Conservation (phyloP, 2,888 invertebrate genomes). For the Pristionchus entomophagus region DNA sequence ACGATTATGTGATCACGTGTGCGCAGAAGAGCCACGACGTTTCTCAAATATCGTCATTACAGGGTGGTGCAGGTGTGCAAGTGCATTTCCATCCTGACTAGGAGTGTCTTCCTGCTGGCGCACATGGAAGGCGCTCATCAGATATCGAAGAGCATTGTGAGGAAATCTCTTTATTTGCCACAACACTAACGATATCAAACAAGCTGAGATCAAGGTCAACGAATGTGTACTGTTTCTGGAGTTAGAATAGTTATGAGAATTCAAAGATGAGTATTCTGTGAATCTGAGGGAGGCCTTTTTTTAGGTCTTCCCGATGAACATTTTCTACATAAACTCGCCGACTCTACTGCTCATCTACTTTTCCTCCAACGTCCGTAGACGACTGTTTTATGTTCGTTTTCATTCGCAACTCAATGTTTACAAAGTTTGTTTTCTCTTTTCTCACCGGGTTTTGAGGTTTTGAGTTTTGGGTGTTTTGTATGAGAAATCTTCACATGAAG, state of each 20-base stretch:
- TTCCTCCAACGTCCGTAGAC: not conserved
- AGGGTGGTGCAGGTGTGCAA: not conserved
- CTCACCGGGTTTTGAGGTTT: no score
- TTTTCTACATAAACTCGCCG: conserved; percentile 2
- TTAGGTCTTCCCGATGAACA: conserved; percentile 13
- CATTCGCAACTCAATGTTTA: not conserved
- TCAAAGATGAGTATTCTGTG: not conserved
- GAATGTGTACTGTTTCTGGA: no score
- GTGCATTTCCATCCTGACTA: not conserved
- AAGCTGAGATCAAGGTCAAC: no score
- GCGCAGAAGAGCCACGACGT: no score
- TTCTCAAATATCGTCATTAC: no score
- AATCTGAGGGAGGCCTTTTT: no score
- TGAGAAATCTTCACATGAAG: no score
- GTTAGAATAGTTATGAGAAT: not conserved
- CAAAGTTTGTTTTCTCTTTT: not conserved
- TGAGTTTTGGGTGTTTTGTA: no score
- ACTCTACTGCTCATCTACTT: conserved; percentile 1
- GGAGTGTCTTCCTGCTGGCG: not conserved
- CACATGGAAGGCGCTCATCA: not conserved
- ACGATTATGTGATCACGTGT: not conserved
- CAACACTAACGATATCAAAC: no score
- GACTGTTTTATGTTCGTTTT: not conserved
- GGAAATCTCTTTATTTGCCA: not conserved
- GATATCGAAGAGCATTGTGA: conserved; percentile 5